A percentile compares a stretch with the other conserved stretches of the same genome.
Evolutionary conservation across 2,113 vertebrate species (phyloP).

Genomic region (Podarcis raffonei): DNA sequence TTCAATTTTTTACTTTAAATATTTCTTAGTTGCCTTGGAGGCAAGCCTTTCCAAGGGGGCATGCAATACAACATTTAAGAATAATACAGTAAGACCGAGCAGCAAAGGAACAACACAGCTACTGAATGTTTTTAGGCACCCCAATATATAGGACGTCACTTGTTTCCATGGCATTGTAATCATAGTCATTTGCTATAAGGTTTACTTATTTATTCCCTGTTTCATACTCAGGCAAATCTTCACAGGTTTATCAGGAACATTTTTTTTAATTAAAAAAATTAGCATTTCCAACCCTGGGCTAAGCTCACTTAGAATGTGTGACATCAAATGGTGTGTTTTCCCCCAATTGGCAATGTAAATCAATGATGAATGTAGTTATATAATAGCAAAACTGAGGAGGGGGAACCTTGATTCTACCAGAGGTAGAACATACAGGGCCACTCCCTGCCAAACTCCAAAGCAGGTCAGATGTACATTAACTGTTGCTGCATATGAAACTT

Average conservation of each 20-base stretch:
- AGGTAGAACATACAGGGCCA: neutral
- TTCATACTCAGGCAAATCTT: neutral
- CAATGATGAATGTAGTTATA: neutral
- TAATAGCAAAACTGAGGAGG: neutral
- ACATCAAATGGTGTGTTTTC: neutral
- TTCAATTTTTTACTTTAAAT: neutral
- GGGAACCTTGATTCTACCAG: neutral
- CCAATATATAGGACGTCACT: neutral
- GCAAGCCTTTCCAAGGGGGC: neutral
- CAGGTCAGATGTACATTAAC: neutral
- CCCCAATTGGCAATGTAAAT: neutral
- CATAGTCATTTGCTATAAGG: neutral
- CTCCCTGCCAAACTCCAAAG: neutral
- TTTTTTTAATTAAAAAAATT: neutral
- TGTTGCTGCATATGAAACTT: constrained; percentile 14
- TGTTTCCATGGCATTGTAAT: neutral
- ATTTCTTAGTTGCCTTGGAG: neutral
- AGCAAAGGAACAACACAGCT: neutral
- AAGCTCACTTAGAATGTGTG: neutral
- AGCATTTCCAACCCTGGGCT: neutral
- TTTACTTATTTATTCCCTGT: neutral
- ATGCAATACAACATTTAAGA: neutral
- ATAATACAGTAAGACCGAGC: neutral
- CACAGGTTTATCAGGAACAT: neutral
- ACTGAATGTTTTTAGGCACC: neutral